Base-by-base conservation (phyloP, 2,113 vertebrate species). In the Anolis carolinensis region DNA sequence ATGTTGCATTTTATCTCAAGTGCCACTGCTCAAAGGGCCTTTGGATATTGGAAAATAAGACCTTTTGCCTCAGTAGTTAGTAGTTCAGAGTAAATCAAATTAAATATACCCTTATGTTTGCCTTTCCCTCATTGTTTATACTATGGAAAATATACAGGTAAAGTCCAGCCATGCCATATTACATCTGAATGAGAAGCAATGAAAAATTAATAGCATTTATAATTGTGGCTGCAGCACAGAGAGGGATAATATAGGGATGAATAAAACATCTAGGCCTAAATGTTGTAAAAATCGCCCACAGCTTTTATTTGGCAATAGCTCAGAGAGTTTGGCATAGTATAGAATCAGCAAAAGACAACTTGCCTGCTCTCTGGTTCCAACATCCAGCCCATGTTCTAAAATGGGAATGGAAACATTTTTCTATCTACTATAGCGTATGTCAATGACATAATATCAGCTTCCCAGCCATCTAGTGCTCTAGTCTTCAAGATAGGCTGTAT, bases 1-100 rank as follows among this genome's bases (percentile, higher is more conserved):
- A 32, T 72, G 91, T 79, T n/a, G 80, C 75, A 89, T 18, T 92
- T 94, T 89, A 85, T 70, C 85, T 88, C 80, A 70, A 68, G 71
- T 89, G 30, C 89, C 91, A 87, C 55, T 50, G 14, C n/a, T 68
- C 82, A 11, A 48, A 78, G 44, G 83, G 48, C 81, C 67, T 85
- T 88, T 44, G 81, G 68, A 79, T 85, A 88, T 39, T 90, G 80
- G 73, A 82, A 70, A 95, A 90, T 23, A 90, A 83, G 39, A 9
- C 39, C 30, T 86, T 87, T 85, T 84, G 18, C 63, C 86, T 89
- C 86, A 86, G 34, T 82, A 89, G n/a, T 79, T 72, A 84, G 36
- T 82, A 89, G 36, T 81, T 72, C 63, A 75, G 89, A 92, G 84
- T 86, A 91, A 88, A 88, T 89, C 8, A 85, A 87, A 77, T 88